phyloP scores from a whole-genome alignment of 2,888 invertebrate species.

The Ennomos erosarius region DNA sequence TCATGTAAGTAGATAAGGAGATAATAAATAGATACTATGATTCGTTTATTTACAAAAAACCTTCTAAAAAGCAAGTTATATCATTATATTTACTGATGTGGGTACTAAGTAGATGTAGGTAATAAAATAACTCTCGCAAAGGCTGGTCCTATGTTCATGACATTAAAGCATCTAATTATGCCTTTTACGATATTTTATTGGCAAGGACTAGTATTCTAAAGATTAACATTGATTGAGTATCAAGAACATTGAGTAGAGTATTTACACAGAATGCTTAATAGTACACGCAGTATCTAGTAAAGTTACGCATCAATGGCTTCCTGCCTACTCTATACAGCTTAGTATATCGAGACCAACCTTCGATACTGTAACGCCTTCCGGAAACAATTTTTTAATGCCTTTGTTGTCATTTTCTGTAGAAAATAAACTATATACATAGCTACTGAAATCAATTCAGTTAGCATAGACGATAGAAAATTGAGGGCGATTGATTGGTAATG shows the following conservation, averaged over 20 bases:
- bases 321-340: slow-evolving; percentile 7
- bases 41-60: no score
- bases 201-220: slow-evolving; percentile 18
- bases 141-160: slow-evolving; percentile 9
- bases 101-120: no score
- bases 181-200: slow-evolving; percentile 22
- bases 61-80: no score
- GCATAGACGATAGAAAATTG: no score
- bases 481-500: no score
- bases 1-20: no score
- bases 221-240: slow-evolving; percentile 25
- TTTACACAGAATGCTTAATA: no score
- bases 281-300: neutral
- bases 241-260: slow-evolving; percentile 30
- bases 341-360: slow-evolving; percentile 40
- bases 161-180: slow-evolving; percentile 27
- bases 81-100: no score
- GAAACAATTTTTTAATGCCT: slow-evolving; percentile 35
- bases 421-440: slow-evolving; percentile 3
- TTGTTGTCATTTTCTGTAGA: slow-evolving; percentile 38
- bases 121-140: neutral
- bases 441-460: neutral
- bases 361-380: slow-evolving; percentile 35
- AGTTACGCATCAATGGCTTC: slow-evolving; percentile 40
- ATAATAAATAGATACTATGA: no score